Conservation (phyloP, 2,888 invertebrate genomes). For the Elaeidobius kamerunicus region DNA sequence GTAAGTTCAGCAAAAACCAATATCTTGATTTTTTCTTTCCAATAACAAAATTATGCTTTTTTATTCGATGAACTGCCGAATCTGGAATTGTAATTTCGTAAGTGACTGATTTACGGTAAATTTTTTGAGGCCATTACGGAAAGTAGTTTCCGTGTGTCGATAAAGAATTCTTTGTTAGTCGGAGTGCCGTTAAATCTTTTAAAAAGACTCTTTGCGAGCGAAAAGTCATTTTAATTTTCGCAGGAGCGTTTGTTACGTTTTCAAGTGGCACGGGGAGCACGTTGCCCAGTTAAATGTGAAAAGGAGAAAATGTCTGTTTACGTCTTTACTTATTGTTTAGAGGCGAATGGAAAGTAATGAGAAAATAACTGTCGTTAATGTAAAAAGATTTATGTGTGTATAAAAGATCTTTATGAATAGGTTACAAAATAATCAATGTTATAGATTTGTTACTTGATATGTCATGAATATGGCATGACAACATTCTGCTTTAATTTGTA, state of each 20-base stretch:
- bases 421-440: too few species aligned
- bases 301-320: constrained; percentile 7
- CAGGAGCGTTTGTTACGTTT: constrained; percentile 22
- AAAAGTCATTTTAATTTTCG: constrained; percentile 28
- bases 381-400: too few species aligned
- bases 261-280: constrained; percentile 19
- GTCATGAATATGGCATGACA: too few species aligned
- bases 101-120: constrained; percentile 20
- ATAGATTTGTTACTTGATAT: too few species aligned
- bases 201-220: constrained; percentile 22
- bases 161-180: constrained; percentile 27
- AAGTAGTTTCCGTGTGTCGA: constrained; percentile 25
- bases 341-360: constrained; percentile 9
- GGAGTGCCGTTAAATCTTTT: constrained; percentile 24
- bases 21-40: too few species aligned
- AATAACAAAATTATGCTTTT: too few species aligned
- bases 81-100: constrained; percentile 24
- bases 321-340: constrained; percentile 9
- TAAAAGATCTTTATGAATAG: too few species aligned
- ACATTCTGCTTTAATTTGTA: too few species aligned
- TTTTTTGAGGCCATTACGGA: constrained; percentile 23
- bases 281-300: constrained; percentile 4
- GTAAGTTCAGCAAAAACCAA: too few species aligned
- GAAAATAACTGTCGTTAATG: constrained; percentile 1
- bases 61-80: too few species aligned